phyloP scores from a whole-genome alignment of 2,797 vertebrate genomes.

The Muraenolepis orangiensis region DNA sequence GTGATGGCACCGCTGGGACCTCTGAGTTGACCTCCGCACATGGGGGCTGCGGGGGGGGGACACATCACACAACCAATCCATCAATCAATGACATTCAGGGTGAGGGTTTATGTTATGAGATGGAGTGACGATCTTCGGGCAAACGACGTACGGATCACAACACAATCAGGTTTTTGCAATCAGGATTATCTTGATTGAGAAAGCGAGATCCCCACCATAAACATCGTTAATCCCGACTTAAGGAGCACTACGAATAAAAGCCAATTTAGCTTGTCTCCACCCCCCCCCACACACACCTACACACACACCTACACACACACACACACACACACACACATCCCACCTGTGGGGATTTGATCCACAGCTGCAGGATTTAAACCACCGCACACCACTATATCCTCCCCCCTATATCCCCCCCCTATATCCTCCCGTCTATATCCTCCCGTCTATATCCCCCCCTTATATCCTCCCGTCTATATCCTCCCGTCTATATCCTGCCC shows the following conservation, averaged over 20 bases:
- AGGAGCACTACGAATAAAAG: neutral
- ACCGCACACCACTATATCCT: neutral
- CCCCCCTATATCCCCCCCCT: too few relatives aligned
- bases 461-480: too few relatives aligned
- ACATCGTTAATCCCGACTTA: neutral
- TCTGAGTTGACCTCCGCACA: constrained; percentile 89
- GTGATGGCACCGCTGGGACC: constrained; percentile 92
- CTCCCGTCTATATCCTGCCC: too few relatives aligned
- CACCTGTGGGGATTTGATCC: neutral
- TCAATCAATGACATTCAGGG: constrained; percentile 1
- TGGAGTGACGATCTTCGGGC: too few relatives aligned
- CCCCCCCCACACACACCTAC: neutral
- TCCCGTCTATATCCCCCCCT: too few relatives aligned
- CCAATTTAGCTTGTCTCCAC: neutral
- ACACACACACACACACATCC: neutral
- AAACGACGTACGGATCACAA: too few relatives aligned
- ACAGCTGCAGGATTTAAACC: neutral
- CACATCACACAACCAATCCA: constrained; percentile 27
- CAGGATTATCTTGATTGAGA: neutral
- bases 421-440: neutral
- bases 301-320: neutral
- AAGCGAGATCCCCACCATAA: neutral
- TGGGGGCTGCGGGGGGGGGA: too few relatives aligned
- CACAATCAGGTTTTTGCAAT: too few relatives aligned
- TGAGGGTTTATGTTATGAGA: neutral